phyloP scores from a whole-genome alignment of 2,797 vertebrate species.

The Anguilla pacifica region DNA sequence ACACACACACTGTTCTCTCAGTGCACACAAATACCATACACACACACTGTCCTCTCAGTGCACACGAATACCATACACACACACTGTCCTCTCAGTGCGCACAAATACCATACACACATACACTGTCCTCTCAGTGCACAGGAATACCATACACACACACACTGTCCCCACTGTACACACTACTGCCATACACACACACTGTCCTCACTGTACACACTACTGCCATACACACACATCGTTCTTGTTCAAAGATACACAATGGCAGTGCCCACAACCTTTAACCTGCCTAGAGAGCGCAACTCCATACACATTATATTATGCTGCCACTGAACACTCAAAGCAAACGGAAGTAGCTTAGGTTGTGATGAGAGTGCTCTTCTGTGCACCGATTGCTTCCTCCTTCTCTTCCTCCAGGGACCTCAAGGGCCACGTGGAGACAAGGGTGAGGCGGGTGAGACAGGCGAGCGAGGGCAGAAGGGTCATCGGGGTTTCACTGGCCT shows the following conservation, averaged over 20 bases:
- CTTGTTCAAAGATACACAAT: too few relatives aligned
- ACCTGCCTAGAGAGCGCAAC: too few relatives aligned
- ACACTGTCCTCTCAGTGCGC: not conserved
- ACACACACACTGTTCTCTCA: not conserved
- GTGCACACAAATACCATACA: not conserved
- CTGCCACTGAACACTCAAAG: too few relatives aligned
- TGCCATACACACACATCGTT: not conserved
- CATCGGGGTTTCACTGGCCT: conserved; percentile 97
- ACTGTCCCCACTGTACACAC: not conserved
- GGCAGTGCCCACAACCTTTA: too few relatives aligned
- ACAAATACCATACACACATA: too few relatives aligned
- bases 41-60: not conserved
- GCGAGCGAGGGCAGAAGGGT: conserved; percentile 94
- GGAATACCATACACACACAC: not conserved
- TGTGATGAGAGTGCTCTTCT: not conserved
- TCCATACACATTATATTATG: too few relatives aligned
- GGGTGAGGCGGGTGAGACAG: conserved; percentile 89
- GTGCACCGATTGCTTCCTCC: not conserved
- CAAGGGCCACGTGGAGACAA: conserved; percentile 97
- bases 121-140: not conserved
- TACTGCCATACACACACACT: not conserved
- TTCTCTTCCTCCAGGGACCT: conserved; percentile 78
- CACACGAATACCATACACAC: not conserved
- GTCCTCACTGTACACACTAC: not conserved
- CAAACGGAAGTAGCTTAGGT: too few relatives aligned